These are phyloP conservation scores for Cerastoderma edule DNA, from an alignment of 2,888 invertebrate genomes.

Conservation along the genomic window DNA sequence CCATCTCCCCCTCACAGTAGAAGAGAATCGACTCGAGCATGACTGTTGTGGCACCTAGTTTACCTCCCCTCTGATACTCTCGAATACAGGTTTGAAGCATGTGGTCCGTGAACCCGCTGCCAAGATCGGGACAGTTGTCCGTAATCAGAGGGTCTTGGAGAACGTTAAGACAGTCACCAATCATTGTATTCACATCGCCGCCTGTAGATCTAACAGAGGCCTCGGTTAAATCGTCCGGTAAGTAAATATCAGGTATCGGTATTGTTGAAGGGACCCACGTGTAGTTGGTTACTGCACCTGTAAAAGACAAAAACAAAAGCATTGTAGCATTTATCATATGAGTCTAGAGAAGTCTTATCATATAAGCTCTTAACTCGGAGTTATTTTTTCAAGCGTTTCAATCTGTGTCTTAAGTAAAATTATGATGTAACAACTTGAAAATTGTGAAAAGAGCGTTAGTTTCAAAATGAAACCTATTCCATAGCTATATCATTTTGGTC, in stretches of 20 bases:
- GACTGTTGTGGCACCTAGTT: constrained; percentile 42
- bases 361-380: no score
- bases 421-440: no score
- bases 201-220: constrained; percentile 21
- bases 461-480: no score
- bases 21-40: constrained; percentile 57
- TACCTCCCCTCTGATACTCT: constrained; percentile 51
- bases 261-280: constrained; percentile 62
- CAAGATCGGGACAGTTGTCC: constrained; percentile 45
- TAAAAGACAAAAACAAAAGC: no score
- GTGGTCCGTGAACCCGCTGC: constrained; percentile 58
- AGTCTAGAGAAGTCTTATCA: no score
- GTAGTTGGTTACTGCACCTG: constrained; percentile 34
- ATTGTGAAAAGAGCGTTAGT: no score
- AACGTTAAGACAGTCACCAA: constrained; percentile 40
- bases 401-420: no score
- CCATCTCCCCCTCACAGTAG: constrained; percentile 66
- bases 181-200: constrained; percentile 33
- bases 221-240: constrained; percentile 36
- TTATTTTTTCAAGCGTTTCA: no score
- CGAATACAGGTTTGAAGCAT: constrained; percentile 69
- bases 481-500: no score
- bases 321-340: no score
- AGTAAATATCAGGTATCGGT: constrained; percentile 49
- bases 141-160: constrained; percentile 48